Percentiles rank a stretch among this genome's conserved stretches.
Conservation (phyloP, 2,888 invertebrate genomes). For the Malthinus flaveolus region DNA sequence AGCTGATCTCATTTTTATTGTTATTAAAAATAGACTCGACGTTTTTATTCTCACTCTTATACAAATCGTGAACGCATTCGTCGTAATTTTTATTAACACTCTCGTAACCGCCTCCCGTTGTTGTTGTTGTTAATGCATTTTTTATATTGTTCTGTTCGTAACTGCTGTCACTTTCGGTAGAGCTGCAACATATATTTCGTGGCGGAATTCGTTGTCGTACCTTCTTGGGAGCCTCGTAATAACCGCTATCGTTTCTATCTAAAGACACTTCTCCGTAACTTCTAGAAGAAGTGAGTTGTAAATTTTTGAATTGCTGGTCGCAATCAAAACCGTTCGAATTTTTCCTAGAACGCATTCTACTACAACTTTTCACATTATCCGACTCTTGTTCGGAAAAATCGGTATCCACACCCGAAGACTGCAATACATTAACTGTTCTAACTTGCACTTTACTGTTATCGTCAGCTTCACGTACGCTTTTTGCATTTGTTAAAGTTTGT, state of each 20-base stretch:
- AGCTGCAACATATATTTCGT: conserved; percentile 45
- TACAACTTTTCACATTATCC: not conserved
- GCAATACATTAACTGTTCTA: conserved; percentile 8
- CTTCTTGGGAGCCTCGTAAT: conserved; percentile 49
- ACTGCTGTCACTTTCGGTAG: conserved; percentile 30
- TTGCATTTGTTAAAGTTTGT: conserved; percentile 7
- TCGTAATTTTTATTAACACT: conserved; percentile 17
- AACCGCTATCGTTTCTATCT: conserved; percentile 48
- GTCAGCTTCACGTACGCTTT: conserved; percentile 6
- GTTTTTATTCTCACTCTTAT: conserved; percentile 10
- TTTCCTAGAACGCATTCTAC: not conserved
- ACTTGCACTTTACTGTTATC: conserved; percentile 18
- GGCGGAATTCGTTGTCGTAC: conserved; percentile 51
- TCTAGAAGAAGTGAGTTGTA: conserved; percentile 1
- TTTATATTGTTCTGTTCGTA: conserved; percentile 20
- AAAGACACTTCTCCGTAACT: conserved; percentile 28
- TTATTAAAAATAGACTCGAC: not conserved
- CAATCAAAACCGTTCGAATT: conserved; percentile 6
- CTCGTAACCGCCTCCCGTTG: conserved; percentile 10
- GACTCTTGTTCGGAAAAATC: conserved; percentile 11
- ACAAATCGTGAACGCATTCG: conserved; percentile 39
- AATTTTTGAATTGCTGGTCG: conserved; percentile 1
- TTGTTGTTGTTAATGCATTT: conserved; percentile 13
- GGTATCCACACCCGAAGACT: conserved; percentile 9
- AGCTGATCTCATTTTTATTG: not conserved